phyloP scores from a whole-genome alignment of 2,797 vertebrate genomes.

The Sandelia bainsii region DNA sequence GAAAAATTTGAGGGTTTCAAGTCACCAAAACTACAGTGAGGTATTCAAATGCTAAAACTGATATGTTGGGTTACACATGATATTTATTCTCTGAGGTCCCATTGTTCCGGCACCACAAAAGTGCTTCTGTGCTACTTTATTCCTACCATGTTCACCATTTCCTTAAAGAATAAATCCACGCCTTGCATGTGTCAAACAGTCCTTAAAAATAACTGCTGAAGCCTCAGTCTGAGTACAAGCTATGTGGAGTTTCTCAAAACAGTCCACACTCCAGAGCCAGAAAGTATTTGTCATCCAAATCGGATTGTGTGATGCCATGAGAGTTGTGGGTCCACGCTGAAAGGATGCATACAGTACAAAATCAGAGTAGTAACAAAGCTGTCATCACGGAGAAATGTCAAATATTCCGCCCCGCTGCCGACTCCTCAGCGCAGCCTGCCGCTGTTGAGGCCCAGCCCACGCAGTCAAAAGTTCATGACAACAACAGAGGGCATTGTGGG shows the following conservation, averaged over 20 bases:
- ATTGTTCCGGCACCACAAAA: constrained; percentile 1
- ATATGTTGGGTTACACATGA: constrained; percentile 6
- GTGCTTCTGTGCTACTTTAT: constrained; percentile 32
- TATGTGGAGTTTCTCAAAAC: constrained; percentile 61
- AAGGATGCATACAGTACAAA: constrained; percentile 56
- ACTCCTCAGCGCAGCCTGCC: constrained; percentile 69
- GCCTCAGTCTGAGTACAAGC: constrained; percentile 37
- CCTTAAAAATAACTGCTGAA: constrained; percentile 45
- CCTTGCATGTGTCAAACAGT: constrained; percentile 59
- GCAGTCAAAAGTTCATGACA: constrained; percentile 84
- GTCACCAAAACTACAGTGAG: no score
- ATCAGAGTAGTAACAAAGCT: constrained; percentile 72
- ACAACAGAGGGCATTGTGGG: constrained; percentile 83
- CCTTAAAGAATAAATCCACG: constrained; percentile 41
- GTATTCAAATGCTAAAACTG: not conserved
- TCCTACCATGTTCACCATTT: constrained; percentile 6
- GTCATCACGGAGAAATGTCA: constrained; percentile 83
- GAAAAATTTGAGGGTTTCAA: no score
- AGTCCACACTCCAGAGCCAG: constrained; percentile 46
- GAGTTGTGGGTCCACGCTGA: constrained; percentile 55
- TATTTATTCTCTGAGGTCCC: not conserved
- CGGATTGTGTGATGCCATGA: constrained; percentile 67
- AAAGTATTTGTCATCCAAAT: constrained; percentile 76
- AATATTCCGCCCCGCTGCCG: constrained; percentile 81
- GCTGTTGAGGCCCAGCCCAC: constrained; percentile 72